phyloP scores from a whole-genome alignment of 1,140 invertebrate species.

The Musca vetustissima region DNA sequence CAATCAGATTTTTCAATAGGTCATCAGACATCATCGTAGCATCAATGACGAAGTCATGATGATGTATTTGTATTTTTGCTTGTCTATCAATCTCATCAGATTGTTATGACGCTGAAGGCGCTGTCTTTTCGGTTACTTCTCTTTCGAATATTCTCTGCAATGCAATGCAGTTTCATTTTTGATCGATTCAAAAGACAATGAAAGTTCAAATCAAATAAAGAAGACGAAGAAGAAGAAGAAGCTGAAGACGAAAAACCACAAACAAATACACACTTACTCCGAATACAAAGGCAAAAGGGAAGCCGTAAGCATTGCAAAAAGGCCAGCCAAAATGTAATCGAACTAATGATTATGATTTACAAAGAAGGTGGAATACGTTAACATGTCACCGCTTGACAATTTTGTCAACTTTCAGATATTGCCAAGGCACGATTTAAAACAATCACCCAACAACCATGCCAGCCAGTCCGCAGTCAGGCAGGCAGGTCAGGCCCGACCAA shows the following conservation, averaged over 20 bases:
- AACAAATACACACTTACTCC: too few species aligned
- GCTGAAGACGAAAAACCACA: too few species aligned
- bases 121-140: not conserved
- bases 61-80: slow-evolving; percentile 3
- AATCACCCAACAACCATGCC: not conserved
- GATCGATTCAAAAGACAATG: slow-evolving; percentile 3
- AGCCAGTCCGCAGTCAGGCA: too few species aligned
- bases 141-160: too few species aligned
- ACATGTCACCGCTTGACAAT: slow-evolving; percentile 25
- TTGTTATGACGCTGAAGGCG: not conserved
- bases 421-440: slow-evolving; percentile 9
- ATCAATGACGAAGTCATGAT: not conserved
- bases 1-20: slow-evolving; percentile 17
- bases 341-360: slow-evolving; percentile 28
- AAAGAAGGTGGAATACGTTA: slow-evolving; percentile 26
- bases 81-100: slow-evolving; percentile 9
- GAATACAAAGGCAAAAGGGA: not conserved
- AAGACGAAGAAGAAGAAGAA: not conserved
- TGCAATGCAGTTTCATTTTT: not conserved
- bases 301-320: not conserved
- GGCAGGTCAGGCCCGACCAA: too few species aligned
- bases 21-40: slow-evolving; percentile 2
- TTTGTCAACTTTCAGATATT: slow-evolving; percentile 22
- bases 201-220: slow-evolving; percentile 9
- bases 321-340: slow-evolving; percentile 15